These are phyloP conservation scores for Alectura lathami DNA, from an alignment of 2,113 vertebrate species.

Conservation along the genomic window DNA sequence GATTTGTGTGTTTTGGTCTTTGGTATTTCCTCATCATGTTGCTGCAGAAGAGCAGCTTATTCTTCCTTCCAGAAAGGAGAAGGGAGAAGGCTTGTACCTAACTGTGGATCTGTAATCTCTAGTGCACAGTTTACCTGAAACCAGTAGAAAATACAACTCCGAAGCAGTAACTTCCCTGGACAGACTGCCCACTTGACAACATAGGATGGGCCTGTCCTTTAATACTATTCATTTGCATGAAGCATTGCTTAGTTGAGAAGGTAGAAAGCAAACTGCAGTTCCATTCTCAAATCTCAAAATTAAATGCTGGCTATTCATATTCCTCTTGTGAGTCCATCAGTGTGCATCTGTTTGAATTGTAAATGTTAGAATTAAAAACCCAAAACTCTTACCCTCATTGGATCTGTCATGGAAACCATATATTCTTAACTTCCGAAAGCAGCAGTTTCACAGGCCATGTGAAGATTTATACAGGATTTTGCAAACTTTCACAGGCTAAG, in stretches of 20 bases:
- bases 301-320: not conserved
- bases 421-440: not conserved
- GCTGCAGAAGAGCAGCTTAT: not conserved
- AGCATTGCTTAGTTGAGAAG: not conserved
- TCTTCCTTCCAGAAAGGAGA: not conserved
- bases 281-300: not conserved
- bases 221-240: not conserved
- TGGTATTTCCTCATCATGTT: not conserved
- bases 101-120: not conserved
- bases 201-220: not conserved
- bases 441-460: fast-evolving
- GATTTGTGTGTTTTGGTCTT: not conserved
- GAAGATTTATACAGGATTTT: not conserved
- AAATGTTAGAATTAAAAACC: not conserved
- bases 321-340: not conserved
- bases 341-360: not conserved
- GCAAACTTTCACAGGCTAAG: not conserved
- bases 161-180: not conserved
- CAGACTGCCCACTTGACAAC: not conserved
- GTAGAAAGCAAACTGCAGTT: not conserved
- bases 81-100: not conserved
- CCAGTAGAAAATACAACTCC: not conserved
- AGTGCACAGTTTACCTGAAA: not conserved
- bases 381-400: not conserved
- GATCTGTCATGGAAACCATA: not conserved